Evolutionary conservation across 2,888 invertebrate species (phyloP), one percentile per base, ranked within the genome.

Genomic region (Leptinotarsa juncta): DNA sequence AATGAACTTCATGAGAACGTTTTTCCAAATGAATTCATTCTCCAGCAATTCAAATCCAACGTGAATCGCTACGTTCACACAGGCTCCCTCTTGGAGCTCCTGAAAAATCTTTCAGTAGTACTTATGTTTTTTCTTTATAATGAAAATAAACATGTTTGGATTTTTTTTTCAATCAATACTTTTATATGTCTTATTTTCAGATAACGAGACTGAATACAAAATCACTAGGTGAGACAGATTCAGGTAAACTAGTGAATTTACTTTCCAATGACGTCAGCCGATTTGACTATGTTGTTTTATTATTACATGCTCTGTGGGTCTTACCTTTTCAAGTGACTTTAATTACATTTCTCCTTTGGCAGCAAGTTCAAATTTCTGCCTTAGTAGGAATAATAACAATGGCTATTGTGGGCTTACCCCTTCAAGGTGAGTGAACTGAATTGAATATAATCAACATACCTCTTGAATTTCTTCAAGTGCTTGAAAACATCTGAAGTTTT

Each of bases 281-380:
- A 7, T 77, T 71, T 86, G 96, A 97, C 86, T 90, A 94, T 88
- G 93, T 93, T 3, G 90, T 93, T 18, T 89, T 95, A 69, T 95
- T 95, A 85, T 85, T 95, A 16, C 94, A 96, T 85, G 95, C 94
- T 84, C 87, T 96, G 7, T 93, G 96, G 90, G 89, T 95, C 32
- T 94, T 94, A 0, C 92, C 92, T 0, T 75, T 90, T n/a, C 90
- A 91, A 62, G 81, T 92, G 4, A 80, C 91, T 0, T 92, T 93
- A 42, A 94, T 96, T 23, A 92, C 94, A 75, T 93, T 92, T 83
- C 92, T 97, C 76, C 91, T 96, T 71, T 97, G 94, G 89, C 87
- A 88, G 53, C 92, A 93, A 84, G 93, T 94, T 70, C 94, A 94
- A 15, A 91, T 92, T 75, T 92, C 93, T 0, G 91, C 93, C 1